Evolutionary conservation across 2,113 vertebrate genomes (phyloP).

Genomic region (Pyrgilauda ruficollis): DNA sequence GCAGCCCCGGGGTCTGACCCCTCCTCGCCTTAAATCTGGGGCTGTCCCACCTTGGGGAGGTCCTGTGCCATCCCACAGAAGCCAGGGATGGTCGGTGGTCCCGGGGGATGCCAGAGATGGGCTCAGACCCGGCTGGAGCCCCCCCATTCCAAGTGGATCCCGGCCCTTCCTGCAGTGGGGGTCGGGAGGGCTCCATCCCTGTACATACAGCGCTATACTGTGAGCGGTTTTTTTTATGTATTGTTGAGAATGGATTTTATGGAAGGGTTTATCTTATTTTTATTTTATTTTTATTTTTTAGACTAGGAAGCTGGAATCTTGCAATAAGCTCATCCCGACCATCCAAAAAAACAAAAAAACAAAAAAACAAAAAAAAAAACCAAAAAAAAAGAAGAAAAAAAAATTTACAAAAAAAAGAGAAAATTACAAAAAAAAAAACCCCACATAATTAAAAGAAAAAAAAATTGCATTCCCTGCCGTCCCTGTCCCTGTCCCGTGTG

Average conservation of each 20-base stretch:
- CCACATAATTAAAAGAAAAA: neutral
- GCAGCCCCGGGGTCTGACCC: neutral
- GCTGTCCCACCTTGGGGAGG: neutral
- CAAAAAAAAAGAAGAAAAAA: neutral
- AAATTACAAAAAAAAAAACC: neutral
- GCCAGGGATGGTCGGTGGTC: neutral
- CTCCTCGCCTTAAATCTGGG: slow-evolving; percentile 52
- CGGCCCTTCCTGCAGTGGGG: accelerated
- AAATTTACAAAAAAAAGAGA: neutral
- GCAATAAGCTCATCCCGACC: slow-evolving; percentile 68
- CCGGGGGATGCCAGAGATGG: neutral
- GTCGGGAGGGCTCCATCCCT: neutral
- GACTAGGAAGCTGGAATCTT: slow-evolving; percentile 66
- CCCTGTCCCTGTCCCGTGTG: neutral
- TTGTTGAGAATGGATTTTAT: slow-evolving; percentile 71
- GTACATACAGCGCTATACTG: slow-evolving; percentile 72
- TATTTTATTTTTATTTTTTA: slow-evolving; percentile 65
- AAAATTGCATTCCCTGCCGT: neutral
- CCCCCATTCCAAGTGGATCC: neutral
- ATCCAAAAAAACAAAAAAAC: neutral
- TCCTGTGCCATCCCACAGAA: neutral
- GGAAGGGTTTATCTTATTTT: slow-evolving; percentile 58
- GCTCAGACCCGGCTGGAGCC: neutral
- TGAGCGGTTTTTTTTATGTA: slow-evolving; percentile 65
- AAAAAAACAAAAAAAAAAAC: neutral